phyloP scores from a whole-genome alignment of 2,113 vertebrate genomes.

The Macquaria australasica region DNA sequence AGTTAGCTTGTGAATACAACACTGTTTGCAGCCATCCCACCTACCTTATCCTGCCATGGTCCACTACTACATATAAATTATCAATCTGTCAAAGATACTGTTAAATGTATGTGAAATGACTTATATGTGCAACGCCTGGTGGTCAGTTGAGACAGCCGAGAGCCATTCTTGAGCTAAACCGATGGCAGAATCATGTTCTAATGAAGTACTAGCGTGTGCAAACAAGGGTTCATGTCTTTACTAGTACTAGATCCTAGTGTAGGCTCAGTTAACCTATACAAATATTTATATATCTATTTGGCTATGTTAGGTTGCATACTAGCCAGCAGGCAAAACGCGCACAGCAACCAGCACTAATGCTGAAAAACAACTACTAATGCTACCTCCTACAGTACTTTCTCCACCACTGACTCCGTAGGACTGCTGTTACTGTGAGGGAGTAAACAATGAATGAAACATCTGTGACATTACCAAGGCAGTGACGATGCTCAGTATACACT shows the following conservation, averaged over 20 bases:
- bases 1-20: not conserved
- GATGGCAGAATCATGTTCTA: not conserved
- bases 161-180: not conserved
- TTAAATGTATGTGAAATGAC: not conserved
- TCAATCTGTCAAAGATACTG: not conserved
- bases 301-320: constrained; percentile 7
- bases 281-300: constrained; percentile 12
- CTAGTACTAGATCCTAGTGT: not conserved
- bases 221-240: not conserved
- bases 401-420: not conserved
- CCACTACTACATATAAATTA: not conserved
- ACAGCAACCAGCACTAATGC: not conserved
- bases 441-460: not conserved
- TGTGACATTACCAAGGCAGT: not conserved
- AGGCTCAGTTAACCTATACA: not conserved
- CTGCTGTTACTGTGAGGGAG: not conserved
- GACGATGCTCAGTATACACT: not conserved
- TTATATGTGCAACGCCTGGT: not conserved
- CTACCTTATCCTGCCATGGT: not conserved
- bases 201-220: not conserved
- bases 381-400: not conserved
- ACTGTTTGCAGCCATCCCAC: not conserved
- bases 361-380: not conserved
- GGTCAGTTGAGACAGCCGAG: not conserved
- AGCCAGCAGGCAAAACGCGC: not conserved